Base-by-base conservation (phyloP, 2,113 vertebrate genomes). In the Pithys albifrons region DNA sequence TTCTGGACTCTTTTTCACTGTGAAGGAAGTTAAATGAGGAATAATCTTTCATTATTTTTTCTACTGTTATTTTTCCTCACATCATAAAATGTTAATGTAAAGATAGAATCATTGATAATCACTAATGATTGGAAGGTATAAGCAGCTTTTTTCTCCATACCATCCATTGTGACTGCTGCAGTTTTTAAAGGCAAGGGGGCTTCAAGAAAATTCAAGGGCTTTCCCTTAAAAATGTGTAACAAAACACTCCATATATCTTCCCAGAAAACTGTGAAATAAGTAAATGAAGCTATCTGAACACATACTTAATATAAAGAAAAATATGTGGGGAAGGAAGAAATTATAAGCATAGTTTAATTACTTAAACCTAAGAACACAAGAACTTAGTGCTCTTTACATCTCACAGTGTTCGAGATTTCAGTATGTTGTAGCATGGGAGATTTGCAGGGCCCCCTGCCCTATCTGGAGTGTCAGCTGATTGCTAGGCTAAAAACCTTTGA, bases 311-410 rank as follows among this genome's bases (percentile, higher is more conserved):
- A 35, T 11, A 41, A 28, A 13, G 14, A 35, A 23, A 71, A 3
- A 85, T 84, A 31, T 18, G 39, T 0, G 0, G 15, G 4, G 3
- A 13, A 58, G 33, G 2, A 49, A 74, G 69, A 20, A 22, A 19
- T 10, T 5, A 23, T 19, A 71, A 23, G 3, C 11, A 74, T 74
- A 14, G 70, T 61, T 88, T 61, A 43, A 18, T 35, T 72, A 20
- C 19, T 17, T 69, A 77, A 91, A 72, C 12, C 3, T 46, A 12
- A 39, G 24, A 72, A 35, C 37, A 23, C 35, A 76, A 80, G 25
- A 57, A 49, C 10, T 49, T 45, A 8, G 2, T 33, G 28, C 2
- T 72, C 6, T 49, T 75, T 59, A 24, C 9, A 23, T 35, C 9
- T 49, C 33, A 29, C 14, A 59, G 7, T 55, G 20, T 37, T 91